Base-by-base conservation (phyloP, 2,113 vertebrate species). In the Neoarius graeffei region DNA sequence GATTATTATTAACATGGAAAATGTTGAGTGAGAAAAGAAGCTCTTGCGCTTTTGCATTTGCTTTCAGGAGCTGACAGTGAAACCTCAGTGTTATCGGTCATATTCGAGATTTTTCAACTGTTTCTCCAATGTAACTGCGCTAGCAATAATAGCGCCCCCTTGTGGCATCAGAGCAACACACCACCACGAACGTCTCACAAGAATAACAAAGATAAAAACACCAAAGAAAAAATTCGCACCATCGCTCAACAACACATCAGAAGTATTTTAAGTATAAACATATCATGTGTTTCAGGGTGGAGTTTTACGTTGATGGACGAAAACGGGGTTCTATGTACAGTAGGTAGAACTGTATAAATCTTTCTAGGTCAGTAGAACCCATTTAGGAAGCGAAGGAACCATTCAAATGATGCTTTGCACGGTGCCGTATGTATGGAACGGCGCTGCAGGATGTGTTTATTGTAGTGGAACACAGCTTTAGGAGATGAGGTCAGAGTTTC, bases 401-500 rank as follows among this genome's bases (percentile, higher is more conserved):
- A 54, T 77, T 11, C 10, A 54, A 13, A 52, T 23, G 14, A 25
- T 25, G 74, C 35, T 20, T 74, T 67, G n/a, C 62, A 66, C 62
- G 8, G 8, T 27, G 73, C 19, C 73, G 23, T 19, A 54, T 54
- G 50, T 52, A n/a, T 11, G 54, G 74, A 77, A 27, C 5, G 54
- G 76, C 25, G 13, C 25, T 27, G 52, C 50, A 56, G 25, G 77
- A 80, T 80, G 42, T 62, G 42, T 79, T 25, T 80, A 52, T 52
- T 66, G 73, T 62, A 52, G 60, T 52, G 10, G 74, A 52, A 19
- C 30, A 86, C n/a, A 57, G 76, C 76, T 60, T 71, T 11, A 13
- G 66, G n/a, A 56, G n/a, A 52, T 57, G 59, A 77, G 60, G 71
- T 52, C 73, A 79, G 60, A 73, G 56, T 25, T 86, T 83, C 52